Evolutionary conservation across 2,888 invertebrate genomes (phyloP), one percentile per base, ranked within the genome.

Genomic region (Oxycera nigricornis): DNA sequence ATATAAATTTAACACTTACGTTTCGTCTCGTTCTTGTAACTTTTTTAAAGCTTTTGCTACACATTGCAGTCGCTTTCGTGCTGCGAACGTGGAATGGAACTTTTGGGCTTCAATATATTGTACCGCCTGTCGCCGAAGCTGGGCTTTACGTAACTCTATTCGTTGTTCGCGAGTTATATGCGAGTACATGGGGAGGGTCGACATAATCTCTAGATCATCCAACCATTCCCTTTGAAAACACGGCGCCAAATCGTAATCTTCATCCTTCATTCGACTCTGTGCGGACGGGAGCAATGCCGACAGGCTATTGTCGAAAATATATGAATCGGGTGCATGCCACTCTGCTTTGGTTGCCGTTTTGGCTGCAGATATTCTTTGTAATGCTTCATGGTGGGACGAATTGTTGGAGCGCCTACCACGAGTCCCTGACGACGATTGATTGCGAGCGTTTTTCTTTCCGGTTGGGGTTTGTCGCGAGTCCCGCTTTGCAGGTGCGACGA

Each of bases 331-430:
- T 1, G 88, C 87, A 73, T 87, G 87, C 88, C 88, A 88, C 57
- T 82, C 79, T 41, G 68, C 68, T 52, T 74, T 75, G 14, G 26
- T 28, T 2, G 77, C 78, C 7, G 65, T 73, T 62, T 26, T 75
- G n/a, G 50, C 75, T 80, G 79, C 77, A 59, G 87, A 85, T 88
- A 89, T 89, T 87, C 89, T 88, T 79, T 89, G 89, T 73, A 89
- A 79, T 0, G 88, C 87, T 81, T 89, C 89, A 78, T 89, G 89
- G 28, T 88, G 83, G 52, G 77, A 77, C 77, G 79, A 78, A 75
- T 78, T 79, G 52, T 77, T 76, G 46, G 78, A 77, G 28, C 79
- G 78, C 68, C 76, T 70, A 17, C 35, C 31, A 31, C 70, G 52
- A 1, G 31, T 11, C 7, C 70, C 31, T 11, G 68, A 59, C 46